These are phyloP conservation scores for Hexactinellida sp. DNA, from an alignment of 37 sponge, comb jelly and placozoan species.

Conservation along the genomic window DNA sequence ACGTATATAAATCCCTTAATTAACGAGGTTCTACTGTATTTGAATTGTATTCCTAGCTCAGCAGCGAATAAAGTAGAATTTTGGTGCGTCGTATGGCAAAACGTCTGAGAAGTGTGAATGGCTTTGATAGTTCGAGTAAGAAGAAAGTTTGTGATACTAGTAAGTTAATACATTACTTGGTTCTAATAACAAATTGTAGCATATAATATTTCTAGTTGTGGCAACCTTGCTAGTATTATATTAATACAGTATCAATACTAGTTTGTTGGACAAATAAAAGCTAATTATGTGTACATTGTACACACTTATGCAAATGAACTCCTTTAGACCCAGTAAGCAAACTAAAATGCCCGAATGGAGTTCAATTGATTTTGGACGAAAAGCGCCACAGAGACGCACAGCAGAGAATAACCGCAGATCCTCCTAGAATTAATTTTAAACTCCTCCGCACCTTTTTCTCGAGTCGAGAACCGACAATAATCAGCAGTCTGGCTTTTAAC, in stretches of 20 bases:
- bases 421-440: not conserved
- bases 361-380: not conserved
- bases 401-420: not conserved
- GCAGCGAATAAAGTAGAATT: no score
- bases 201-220: no score
- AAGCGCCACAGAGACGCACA: not conserved
- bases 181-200: no score
- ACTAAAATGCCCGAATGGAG: not conserved
- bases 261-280: no score
- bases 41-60: no score
- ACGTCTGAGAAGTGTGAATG: not conserved
- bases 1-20: no score
- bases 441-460: not conserved
- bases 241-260: no score
- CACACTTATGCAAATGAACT: no score
- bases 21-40: no score
- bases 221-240: no score
- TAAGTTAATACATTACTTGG: no score
- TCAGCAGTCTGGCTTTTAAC: slow-evolving; percentile 7
- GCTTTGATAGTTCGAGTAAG: not conserved
- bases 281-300: no score
- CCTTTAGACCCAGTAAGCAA: not conserved
- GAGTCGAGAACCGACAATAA: not conserved
- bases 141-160: not conserved
- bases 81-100: not conserved